These are phyloP conservation scores for Mastomys coucha DNA, from an alignment of 2,113 vertebrate genomes.

Conservation along the genomic window DNA sequence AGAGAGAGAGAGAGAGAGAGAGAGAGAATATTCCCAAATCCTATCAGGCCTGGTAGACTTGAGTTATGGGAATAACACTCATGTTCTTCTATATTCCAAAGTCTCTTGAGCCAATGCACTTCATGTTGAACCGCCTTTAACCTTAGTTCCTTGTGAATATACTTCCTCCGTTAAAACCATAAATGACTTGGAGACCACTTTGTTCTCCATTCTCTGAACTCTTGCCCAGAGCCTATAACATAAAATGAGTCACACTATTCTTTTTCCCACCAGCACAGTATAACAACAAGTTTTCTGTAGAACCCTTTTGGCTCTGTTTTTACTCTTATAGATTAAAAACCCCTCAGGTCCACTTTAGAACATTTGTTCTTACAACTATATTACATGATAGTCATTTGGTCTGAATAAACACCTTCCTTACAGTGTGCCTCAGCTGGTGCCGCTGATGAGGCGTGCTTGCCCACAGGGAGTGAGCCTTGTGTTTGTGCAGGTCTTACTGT, in stretches of 20 bases:
- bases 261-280: background rate
- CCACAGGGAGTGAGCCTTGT: background rate
- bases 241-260: background rate
- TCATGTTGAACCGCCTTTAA: background rate
- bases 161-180: background rate
- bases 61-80: background rate
- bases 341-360: too few relatives aligned
- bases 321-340: background rate
- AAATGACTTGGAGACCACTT: background rate
- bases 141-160: background rate
- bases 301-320: background rate
- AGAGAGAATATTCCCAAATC: background rate
- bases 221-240: background rate
- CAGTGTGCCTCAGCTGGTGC: background rate
- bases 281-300: background rate
- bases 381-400: background rate
- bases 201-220: background rate
- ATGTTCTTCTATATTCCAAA: background rate
- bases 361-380: background rate
- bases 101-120: background rate
- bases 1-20: too few relatives aligned
- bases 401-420: background rate
- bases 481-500: background rate
- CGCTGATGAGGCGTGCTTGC: too few relatives aligned
- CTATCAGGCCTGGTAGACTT: background rate